Base-by-base conservation (phyloP, 2,888 invertebrate genomes). In the Hydropsyche betteni region DNA sequence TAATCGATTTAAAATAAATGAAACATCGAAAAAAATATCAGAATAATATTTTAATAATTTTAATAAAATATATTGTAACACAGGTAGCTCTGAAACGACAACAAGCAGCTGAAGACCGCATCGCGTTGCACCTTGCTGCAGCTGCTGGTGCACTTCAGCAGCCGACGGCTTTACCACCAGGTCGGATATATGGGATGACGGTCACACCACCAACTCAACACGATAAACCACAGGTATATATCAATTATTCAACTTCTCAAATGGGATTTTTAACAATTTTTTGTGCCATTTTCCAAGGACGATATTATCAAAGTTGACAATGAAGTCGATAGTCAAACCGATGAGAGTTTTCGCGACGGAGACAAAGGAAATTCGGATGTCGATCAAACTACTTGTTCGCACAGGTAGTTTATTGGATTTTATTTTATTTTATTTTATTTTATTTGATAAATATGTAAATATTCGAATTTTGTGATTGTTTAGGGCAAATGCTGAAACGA, bases 101-200 rank as follows among this genome's bases (percentile, higher is more conserved):
- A 84, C 98, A 98, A 87, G 98, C 98, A 0, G 97, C 97, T 0
- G 98, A 98, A 87, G 98, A 98, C 83, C 97, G 97, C 74, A 97
- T 98, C 80, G 98, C 98, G 0, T 86, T 98, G 75, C 95, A 97
- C 73, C 88, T 98, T 81, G 93, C 97, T 16, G 93, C 95, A n/a
- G 88, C 87, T 10, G 87, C 88, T 79, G 87, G 85, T 44, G 88
- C 87, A 0, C 85, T 86, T 0, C 81, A 86, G 0, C 75, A 87
- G 76, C 94, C 96, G 53, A 90, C 92, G 51, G 89, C 90, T 80
- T 88, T 91, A 80, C 90, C 90, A 76, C 90, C 91, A 79, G 97
- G 97, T 1, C 93, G 96, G 51, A 96, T 97, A 80, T 97, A 94
- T 82, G 96, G 96, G 0, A 92, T 96, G 91, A 89, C 93, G 74